Conservation (phyloP, 2,797 vertebrate species). For the Sternotherus odoratus region DNA sequence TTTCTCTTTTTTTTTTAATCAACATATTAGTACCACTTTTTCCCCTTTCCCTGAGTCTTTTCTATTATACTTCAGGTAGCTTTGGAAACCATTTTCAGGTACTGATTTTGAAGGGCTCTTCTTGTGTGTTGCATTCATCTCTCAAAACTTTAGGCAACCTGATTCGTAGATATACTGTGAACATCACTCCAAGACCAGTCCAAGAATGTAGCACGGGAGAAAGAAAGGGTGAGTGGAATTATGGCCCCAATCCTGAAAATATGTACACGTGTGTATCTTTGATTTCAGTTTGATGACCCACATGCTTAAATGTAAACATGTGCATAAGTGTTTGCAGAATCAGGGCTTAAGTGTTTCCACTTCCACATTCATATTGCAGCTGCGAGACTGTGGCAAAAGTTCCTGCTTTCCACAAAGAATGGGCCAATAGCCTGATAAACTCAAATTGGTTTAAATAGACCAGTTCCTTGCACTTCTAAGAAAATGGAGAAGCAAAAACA, state of each 20-base stretch:
- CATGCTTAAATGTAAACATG: background rate
- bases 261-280: background rate
- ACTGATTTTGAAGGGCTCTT: background rate
- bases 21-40: background rate
- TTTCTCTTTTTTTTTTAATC: conserved; percentile 2
- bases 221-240: background rate
- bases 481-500: conserved; percentile 12
- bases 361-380: background rate
- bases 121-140: conserved; percentile 14
- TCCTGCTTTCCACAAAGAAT: background rate
- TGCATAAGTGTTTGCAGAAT: background rate
- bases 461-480: conserved; percentile 22
- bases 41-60: background rate
- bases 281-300: background rate
- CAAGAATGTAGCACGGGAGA: background rate
- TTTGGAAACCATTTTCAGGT: background rate
- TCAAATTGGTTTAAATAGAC: background rate
- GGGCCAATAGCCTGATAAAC: background rate
- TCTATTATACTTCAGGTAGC: background rate
- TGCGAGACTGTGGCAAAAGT: background rate
- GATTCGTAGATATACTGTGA: background rate
- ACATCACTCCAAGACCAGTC: background rate
- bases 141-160: background rate
- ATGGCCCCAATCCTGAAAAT: background rate
- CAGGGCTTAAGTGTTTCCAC: background rate